Evolutionary conservation across 2,113 vertebrate genomes (phyloP), one percentile per base, ranked within the genome.

Genomic region (Eretmochelys imbricata): DNA sequence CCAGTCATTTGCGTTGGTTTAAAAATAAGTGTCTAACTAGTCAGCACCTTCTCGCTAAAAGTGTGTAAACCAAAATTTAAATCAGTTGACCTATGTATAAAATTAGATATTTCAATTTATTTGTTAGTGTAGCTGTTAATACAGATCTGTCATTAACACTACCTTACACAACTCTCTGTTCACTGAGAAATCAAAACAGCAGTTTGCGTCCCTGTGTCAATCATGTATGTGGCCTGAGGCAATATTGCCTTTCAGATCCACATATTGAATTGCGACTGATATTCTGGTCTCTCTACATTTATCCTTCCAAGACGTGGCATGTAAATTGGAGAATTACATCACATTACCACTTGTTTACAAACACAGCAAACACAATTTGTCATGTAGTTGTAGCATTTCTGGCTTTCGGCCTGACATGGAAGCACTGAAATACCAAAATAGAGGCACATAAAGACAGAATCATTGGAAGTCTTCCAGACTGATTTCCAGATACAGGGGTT

Each of bases 1-100:
- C 51, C 89, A 49, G 46, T 80, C 80, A 29, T 85, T 91, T 92
- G 14, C n/a, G 16, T 19, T 53, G 35, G 42, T 75, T 95, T 88
- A 24, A 31, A 62, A 19, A 2, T 82, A 48, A 78, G 14, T 8
- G 8, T 78, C 3, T 82, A 55, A 89, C 27, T 82, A 82, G 75
- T 83, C 54, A 81, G 29, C 83, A 88, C 80, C 48, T 75, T 27
- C 27, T 82, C 2, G 7, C 54, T 87, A 48, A 50, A 55, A 86
- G 75, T 55, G 38, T 42, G 27, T 9, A 76, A 31, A 31, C 78
- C 59, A 93, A 92, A 14, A 54, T 91, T 14, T 89, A 50, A 88
- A 81, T 93, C 42, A 79, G 10, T 59, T 69, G 25, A 48, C 24
- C 85, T 3, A n/a, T 4, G 4, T 65, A 79, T 50, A 82, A 6